A percentile compares a stretch with the other conserved stretches of the same genome.
Conservation (phyloP, 2,797 vertebrate species). For the Coluber constrictor region DNA sequence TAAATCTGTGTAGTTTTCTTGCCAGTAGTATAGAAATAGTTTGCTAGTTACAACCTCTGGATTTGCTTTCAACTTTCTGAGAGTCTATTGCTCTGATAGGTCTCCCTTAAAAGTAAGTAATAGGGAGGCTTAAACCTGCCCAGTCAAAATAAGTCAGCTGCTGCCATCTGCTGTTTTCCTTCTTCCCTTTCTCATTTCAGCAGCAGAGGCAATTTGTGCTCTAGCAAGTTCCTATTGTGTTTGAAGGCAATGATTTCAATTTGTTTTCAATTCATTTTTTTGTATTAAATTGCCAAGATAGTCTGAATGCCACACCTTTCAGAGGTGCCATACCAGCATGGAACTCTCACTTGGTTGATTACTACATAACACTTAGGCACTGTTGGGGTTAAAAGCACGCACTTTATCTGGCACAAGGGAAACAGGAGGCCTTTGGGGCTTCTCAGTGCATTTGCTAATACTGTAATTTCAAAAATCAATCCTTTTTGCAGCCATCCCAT, state of each 20-base stretch:
- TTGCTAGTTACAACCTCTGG: background rate
- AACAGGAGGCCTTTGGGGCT: background rate
- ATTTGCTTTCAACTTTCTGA: background rate
- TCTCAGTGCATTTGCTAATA: background rate
- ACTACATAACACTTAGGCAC: background rate
- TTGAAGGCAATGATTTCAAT: background rate
- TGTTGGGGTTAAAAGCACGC: background rate
- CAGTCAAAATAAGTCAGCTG: background rate
- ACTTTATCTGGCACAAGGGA: background rate
- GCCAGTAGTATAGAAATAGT: background rate
- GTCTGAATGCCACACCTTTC: background rate
- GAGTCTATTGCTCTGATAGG: background rate
- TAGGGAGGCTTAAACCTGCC: background rate
- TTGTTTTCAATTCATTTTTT: background rate
- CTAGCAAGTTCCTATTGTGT: background rate
- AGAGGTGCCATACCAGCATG: background rate
- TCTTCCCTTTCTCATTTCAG: background rate
- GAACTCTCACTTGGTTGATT: background rate
- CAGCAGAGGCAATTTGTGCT: background rate
- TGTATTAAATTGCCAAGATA: background rate
- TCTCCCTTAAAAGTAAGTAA: background rate
- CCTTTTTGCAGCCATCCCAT: background rate
- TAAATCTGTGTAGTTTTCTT: background rate
- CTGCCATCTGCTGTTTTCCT: background rate
- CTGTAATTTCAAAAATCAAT: background rate